Evolutionary conservation across 2,113 vertebrate species (phyloP).

Genomic region (Labeo rohita): DNA sequence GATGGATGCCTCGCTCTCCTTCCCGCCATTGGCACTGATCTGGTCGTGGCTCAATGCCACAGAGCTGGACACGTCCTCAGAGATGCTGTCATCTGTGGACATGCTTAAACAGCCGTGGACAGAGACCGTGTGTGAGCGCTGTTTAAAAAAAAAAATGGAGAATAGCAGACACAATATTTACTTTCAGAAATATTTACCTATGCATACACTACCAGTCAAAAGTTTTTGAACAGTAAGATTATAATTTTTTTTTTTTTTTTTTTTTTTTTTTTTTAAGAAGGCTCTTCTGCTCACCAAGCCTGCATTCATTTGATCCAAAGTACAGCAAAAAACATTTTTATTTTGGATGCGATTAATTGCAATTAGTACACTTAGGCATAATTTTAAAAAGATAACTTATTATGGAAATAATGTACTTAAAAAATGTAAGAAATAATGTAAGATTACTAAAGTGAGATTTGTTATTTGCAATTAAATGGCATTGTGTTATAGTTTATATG

Average conservation of each 20-base stretch:
- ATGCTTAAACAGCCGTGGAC: conserved; percentile 76
- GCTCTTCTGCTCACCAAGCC: too few relatives aligned
- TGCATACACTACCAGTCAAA: background rate
- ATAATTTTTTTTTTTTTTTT: too few relatives aligned
- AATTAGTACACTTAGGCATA: too few relatives aligned
- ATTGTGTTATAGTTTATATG: background rate
- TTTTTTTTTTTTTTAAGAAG: too few relatives aligned
- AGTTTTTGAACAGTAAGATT: too few relatives aligned
- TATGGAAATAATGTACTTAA: background rate
- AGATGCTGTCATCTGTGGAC: conserved; percentile 81
- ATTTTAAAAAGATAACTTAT: background rate
- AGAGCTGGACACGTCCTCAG: conserved; percentile 80
- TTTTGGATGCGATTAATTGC: too few relatives aligned
- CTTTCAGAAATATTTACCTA: background rate
- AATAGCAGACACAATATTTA: background rate
- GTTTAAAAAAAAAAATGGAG: background rate
- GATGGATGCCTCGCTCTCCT: conserved; percentile 73
- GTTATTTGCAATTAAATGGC: background rate
- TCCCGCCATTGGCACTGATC: conserved; percentile 67
- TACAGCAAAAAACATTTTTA: too few relatives aligned
- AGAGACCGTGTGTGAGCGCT: conserved; percentile 65
- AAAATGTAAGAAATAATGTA: background rate
- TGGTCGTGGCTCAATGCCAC: conserved; percentile 71
- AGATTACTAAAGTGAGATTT: background rate
- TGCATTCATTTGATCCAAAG: too few relatives aligned